Percentiles rank a stretch among this genome's conserved stretches.
These are phyloP conservation scores for Saimiri boliviensis DNA, from an alignment of 2,113 vertebrate species.

Conservation along the genomic window DNA sequence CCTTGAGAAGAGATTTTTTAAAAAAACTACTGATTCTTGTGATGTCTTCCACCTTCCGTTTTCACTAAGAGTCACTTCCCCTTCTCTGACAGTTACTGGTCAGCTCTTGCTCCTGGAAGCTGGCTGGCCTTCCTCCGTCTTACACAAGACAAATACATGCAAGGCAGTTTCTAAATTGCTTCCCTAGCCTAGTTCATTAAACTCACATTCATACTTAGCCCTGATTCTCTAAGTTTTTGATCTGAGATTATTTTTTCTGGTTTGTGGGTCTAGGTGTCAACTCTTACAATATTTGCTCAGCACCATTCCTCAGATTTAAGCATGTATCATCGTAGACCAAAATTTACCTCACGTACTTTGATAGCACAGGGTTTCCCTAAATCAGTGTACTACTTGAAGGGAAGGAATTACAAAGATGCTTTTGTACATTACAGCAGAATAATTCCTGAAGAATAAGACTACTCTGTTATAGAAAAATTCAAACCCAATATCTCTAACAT, in stretches of 20 bases:
- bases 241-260: background rate
- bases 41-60: constrained; percentile 11
- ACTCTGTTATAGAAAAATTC: background rate
- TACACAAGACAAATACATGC: background rate
- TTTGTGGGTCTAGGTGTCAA: background rate
- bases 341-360: background rate
- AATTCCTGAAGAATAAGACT: background rate
- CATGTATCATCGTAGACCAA: background rate
- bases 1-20: constrained; percentile 50
- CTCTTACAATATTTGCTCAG: background rate
- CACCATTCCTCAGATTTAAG: background rate
- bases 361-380: background rate
- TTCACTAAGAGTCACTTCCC: background rate
- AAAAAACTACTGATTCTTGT: background rate
- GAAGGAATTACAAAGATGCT: background rate
- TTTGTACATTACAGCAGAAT: background rate
- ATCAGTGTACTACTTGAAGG: background rate
- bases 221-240: background rate
- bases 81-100: background rate
- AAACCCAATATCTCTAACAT: background rate
- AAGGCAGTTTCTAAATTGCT: background rate
- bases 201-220: background rate
- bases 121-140: accelerated
- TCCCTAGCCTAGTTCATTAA: background rate
- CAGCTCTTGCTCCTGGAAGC: background rate